Conservation (phyloP, 2,888 invertebrate genomes). For the Isoperla grammatica region DNA sequence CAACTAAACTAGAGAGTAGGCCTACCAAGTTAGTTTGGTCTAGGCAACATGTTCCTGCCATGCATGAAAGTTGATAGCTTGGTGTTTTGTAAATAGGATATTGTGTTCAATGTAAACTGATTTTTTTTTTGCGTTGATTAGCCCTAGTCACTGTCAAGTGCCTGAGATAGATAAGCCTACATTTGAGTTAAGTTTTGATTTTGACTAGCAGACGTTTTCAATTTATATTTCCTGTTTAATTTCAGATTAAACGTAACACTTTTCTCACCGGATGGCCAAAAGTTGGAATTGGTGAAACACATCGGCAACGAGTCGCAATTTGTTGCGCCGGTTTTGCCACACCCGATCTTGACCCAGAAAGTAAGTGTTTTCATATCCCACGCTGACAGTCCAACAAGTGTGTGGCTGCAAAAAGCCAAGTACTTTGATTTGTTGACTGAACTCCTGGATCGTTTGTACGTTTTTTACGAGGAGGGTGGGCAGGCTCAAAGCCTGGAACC, state of each 20-base stretch:
- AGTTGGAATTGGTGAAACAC: conserved; percentile 32
- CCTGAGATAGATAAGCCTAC: conserved; percentile 39
- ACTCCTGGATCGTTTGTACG: conserved; percentile 51
- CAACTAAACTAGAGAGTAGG: too few relatives aligned
- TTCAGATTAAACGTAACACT: conserved; percentile 61
- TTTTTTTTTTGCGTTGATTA: too few relatives aligned
- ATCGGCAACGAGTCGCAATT: conserved; percentile 43
- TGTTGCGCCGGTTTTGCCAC: conserved; percentile 48
- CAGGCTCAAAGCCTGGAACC: neutral
- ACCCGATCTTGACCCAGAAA: conserved; percentile 56
- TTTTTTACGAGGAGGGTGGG: conserved; percentile 48
- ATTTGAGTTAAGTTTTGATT: conserved; percentile 20
- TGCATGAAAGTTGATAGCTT: too few relatives aligned
- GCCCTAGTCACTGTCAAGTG: too few relatives aligned
- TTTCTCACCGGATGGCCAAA: conserved; percentile 46
- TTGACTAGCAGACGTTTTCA: too few relatives aligned
- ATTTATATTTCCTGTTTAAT: conserved; percentile 32
- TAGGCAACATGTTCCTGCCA: too few relatives aligned
- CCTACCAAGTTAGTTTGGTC: too few relatives aligned
- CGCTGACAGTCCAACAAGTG: conserved; percentile 48
- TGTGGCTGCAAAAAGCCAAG: conserved; percentile 56
- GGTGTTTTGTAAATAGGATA: too few relatives aligned
- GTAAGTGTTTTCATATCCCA: conserved; percentile 57
- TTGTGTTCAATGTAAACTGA: too few relatives aligned
- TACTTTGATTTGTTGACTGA: conserved; percentile 47